Evolutionary conservation across 2,888 invertebrate genomes (phyloP).

Genomic region (Steromphala cineraria): DNA sequence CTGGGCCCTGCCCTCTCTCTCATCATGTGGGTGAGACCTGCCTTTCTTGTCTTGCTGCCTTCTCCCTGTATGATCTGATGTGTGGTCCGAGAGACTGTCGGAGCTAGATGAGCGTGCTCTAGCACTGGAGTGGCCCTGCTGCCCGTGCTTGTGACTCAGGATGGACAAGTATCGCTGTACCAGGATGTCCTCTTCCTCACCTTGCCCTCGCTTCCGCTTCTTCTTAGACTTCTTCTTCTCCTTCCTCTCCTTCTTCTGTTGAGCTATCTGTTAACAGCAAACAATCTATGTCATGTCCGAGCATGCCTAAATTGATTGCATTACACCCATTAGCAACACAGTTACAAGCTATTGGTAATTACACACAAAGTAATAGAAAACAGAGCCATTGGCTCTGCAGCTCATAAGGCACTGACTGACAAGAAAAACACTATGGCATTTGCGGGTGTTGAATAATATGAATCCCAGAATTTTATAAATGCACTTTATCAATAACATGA

Average conservation of each 20-base stretch:
- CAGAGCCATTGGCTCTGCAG: too few relatives aligned
- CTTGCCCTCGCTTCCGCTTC: conserved; percentile 56
- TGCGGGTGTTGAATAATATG: too few relatives aligned
- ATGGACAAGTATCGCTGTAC: conserved; percentile 69
- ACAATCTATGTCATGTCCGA: too few relatives aligned
- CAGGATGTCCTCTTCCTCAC: conserved; percentile 62
- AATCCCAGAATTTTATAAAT: too few relatives aligned
- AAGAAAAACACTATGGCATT: too few relatives aligned
- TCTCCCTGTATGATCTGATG: neutral
- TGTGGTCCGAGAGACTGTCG: neutral
- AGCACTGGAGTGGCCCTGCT: neutral
- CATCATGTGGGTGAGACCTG: neutral
- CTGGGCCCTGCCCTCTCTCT: conserved; percentile 9
- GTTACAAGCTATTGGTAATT: too few relatives aligned
- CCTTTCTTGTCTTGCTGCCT: neutral
- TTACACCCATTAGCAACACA: too few relatives aligned
- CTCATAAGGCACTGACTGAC: too few relatives aligned
- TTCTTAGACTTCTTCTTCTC: conserved; percentile 74
- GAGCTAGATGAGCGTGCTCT: neutral
- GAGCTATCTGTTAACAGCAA: conserved; percentile 32
- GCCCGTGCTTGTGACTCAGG: conserved; percentile 59
- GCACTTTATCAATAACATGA: too few relatives aligned
- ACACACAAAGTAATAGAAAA: too few relatives aligned
- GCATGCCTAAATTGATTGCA: too few relatives aligned
- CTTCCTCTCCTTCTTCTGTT: conserved; percentile 76